Evolutionary conservation across 2,888 invertebrate species (phyloP), one percentile per base, ranked within the genome.

Genomic region (Drosophila nr. medialis): DNA sequence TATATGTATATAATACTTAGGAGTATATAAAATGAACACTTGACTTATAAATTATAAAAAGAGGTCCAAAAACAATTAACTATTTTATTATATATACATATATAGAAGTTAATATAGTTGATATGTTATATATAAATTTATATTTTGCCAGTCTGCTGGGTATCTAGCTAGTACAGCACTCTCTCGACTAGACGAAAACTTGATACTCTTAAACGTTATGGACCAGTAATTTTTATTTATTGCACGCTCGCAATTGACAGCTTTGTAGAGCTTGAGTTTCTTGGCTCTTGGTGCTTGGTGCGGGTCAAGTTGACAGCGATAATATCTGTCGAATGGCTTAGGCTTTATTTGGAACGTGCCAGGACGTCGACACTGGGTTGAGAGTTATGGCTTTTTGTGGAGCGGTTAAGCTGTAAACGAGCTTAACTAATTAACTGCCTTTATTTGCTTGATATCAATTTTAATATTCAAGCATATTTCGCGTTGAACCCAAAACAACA

Each of bases 161-260:
- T 63, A 63, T 66, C 53, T 58, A 7, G 4, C 0, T 2, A 72
- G 63, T 61, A 30, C 11, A 30, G 4, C 54, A 36, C 11, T 53
- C 29, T 55, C 30, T 53, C 38, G 15, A 21, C 24, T 51, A 18
- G 21, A 29, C 27, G 32, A 15, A 24, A 64, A n/a, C 64, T 36
- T 50, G 63, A 7, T 36, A 64, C 58, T 65, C 64, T 74, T 56
- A 13, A 59, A 72, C 72, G 85, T 85, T 84, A 77, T 87, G 83
- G 83, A 65, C 65, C 69, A 82, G 86, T 77, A 88, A 88, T 80
- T 84, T 88, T 80, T 84, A 84, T 84, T 84, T 84, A 84, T 84
- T 78, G 75, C 86, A 54, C 77, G 66, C 71, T 72, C 73, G 54
- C 83, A 82, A 87, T 85, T 87, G 83, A 73, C 86, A 80, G 88